A percentile compares a stretch with the other conserved stretches of the same genome.
Conservation (phyloP, 2,888 invertebrate species). For the Drosophila borborema region DNA sequence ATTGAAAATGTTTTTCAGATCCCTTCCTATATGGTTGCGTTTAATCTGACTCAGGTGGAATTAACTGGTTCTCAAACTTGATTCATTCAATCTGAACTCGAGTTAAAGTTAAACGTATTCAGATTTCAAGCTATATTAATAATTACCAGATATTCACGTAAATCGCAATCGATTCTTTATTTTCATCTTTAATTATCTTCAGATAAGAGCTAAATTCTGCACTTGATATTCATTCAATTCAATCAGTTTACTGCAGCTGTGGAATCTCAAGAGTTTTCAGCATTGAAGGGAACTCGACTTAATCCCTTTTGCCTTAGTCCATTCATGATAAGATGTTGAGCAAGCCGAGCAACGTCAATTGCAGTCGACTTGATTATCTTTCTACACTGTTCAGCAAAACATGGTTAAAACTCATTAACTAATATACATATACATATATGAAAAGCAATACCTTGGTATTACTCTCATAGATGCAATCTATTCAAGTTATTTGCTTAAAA, state of each 20-base stretch:
- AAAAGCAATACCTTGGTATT: no score
- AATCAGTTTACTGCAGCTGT: background rate
- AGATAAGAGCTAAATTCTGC: conserved; percentile 24
- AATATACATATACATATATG: no score
- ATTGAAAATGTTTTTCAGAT: background rate
- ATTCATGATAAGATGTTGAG: background rate
- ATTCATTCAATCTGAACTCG: background rate
- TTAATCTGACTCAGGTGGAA: background rate
- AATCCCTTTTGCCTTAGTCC: conserved; percentile 16
- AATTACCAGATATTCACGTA: background rate
- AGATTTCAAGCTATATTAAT: background rate
- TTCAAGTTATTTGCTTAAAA: background rate
- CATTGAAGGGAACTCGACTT: conserved; percentile 23
- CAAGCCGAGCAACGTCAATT: background rate
- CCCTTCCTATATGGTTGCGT: conserved; percentile 11
- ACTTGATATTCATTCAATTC: conserved; percentile 14
- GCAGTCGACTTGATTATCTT: background rate
- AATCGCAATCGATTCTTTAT: background rate
- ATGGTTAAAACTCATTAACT: no score
- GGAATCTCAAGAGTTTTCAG: conserved; percentile 3
- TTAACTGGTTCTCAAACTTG: conserved; percentile 18
- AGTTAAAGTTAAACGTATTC: conserved; percentile 13
- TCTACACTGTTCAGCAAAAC: background rate
- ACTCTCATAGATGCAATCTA: no score
- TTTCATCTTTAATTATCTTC: background rate